These are phyloP conservation scores for Antrozous pallidus DNA, from an alignment of 2,797 vertebrate genomes.

Conservation along the genomic window DNA sequence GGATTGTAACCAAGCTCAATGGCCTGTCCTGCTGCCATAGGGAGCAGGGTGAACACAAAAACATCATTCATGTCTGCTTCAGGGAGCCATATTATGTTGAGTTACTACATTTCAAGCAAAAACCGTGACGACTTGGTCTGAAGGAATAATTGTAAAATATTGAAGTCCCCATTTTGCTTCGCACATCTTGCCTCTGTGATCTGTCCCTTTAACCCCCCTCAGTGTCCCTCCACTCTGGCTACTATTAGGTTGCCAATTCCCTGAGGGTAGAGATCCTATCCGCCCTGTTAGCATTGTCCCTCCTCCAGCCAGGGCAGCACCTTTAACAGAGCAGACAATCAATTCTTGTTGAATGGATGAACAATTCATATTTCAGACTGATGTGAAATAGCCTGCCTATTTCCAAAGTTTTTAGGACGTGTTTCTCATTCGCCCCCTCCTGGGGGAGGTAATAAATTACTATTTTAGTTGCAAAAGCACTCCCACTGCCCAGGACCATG, in stretches of 20 bases:
- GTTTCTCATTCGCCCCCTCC: background rate
- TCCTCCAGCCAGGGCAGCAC: background rate
- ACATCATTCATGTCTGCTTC: background rate
- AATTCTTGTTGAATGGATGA: background rate
- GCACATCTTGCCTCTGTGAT: background rate
- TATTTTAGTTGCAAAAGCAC: background rate
- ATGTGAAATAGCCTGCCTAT: background rate
- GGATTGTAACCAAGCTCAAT: background rate
- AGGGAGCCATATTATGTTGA: background rate
- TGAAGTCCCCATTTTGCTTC: background rate
- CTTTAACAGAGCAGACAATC: background rate
- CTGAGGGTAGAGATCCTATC: background rate
- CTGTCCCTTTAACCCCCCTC: background rate
- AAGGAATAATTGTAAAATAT: background rate
- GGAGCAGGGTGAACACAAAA: background rate
- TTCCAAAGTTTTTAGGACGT: background rate
- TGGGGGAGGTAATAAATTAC: background rate
- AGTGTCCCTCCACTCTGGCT: background rate
- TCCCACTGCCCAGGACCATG: too few species aligned
- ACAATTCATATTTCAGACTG: background rate
- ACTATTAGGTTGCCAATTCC: background rate
- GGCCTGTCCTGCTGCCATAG: background rate
- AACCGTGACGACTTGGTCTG: background rate
- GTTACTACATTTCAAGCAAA: background rate
- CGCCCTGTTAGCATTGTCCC: fast-evolving